Conservation (phyloP, 2,888 invertebrate genomes). For the Cephus pulcher region DNA sequence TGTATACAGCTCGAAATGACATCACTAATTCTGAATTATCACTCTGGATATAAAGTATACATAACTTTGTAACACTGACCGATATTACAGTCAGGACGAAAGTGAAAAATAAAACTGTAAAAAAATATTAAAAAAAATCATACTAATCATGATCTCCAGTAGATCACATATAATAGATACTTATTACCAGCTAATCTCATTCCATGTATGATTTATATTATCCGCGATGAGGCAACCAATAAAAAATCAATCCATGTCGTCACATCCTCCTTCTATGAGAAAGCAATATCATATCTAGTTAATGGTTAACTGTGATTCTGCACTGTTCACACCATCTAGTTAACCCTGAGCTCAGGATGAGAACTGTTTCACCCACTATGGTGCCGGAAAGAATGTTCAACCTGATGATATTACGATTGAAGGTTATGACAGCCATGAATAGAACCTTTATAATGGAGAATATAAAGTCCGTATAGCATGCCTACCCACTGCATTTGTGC, state of each 20-base stretch:
- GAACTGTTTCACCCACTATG: neutral
- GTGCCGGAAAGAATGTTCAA: neutral
- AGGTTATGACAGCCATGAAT: neutral
- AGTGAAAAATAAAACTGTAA: neutral
- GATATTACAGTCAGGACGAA: too few relatives aligned
- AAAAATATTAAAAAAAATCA: neutral
- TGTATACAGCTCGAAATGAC: too few relatives aligned
- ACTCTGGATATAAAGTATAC: too few relatives aligned
- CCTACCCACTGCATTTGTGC: neutral
- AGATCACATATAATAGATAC: neutral
- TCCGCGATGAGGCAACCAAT: neutral
- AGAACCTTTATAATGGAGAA: neutral
- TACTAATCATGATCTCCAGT: neutral
- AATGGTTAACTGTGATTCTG: neutral
- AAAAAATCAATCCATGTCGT: neutral
- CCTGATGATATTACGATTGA: neutral
- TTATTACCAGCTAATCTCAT: neutral
- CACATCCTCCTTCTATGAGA: neutral
- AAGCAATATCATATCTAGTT: neutral
- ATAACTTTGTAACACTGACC: too few relatives aligned
- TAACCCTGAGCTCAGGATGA: neutral
- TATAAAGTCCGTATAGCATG: neutral
- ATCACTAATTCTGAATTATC: too few relatives aligned
- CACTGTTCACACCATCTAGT: neutral
- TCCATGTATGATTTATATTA: neutral